Conservation (phyloP, 2,888 invertebrate species). For the Troglohyphantes excavatus region DNA sequence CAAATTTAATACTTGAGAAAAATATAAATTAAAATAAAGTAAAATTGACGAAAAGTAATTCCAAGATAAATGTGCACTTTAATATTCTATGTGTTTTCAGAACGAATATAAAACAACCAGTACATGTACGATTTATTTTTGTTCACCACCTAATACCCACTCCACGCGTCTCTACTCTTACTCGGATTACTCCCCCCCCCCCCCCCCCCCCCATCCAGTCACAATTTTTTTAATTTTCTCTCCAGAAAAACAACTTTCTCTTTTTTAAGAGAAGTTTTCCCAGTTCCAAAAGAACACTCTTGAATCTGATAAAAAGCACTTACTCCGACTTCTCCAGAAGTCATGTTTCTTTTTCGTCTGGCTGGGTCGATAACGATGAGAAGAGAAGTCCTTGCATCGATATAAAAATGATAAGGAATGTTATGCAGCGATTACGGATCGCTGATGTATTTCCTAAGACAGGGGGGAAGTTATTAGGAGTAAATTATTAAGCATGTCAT, state of each 20-base stretch:
- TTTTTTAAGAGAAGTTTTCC: neutral
- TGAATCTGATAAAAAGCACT: conserved; percentile 7
- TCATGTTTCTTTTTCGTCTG: neutral
- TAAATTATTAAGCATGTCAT: conserved; percentile 22
- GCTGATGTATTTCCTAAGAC: conserved; percentile 15
- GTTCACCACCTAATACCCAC: too few species aligned
- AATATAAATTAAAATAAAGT: too few species aligned
- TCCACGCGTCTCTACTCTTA: neutral
- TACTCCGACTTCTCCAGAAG: neutral
- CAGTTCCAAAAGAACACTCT: neutral
- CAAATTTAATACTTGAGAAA: too few species aligned
- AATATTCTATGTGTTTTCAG: too few species aligned
- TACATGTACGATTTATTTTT: too few species aligned
- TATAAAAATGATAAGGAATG: neutral
- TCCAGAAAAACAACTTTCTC: neutral
- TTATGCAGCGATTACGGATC: conserved; percentile 13
- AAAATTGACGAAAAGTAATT: too few species aligned
- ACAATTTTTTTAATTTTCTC: conserved; percentile 3
- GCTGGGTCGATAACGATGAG: neutral
- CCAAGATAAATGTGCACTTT: too few species aligned
- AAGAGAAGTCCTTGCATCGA: neutral
- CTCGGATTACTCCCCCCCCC: neutral
- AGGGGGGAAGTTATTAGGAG: conserved; percentile 5
- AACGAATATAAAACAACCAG: too few species aligned
- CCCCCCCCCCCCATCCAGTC: neutral